Evolutionary conservation across 2,888 invertebrate species (phyloP), one percentile per base, ranked within the genome.

Genomic region (Junonia oenone): DNA sequence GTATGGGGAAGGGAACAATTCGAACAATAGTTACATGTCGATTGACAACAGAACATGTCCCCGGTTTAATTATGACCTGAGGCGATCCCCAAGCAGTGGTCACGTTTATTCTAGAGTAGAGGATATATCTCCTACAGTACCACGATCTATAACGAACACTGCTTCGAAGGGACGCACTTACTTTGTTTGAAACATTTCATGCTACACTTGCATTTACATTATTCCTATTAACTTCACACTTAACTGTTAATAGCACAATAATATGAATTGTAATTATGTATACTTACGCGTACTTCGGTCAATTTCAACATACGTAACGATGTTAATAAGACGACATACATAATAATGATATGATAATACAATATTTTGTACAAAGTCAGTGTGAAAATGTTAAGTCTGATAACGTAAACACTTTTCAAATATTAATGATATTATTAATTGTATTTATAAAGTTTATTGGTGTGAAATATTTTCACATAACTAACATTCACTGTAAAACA

Each of bases 11-110:
- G 92, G 92, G 68, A 91, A 93, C 72, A 91, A 92, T 75, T 87
- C 92, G 71, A 93, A 93, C 81, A 93, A 93, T 81, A 93, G 93
- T 86, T 93, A 93, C 83, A 92, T 93, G 81, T 93, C 93, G 63
- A 93, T 93, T 68, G 93, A 93, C 74, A 88, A 89, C 76, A 85
- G 85, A 72, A 80, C 81, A 74, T 89, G 89, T 83, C 81, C 89
- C 72, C 88, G 90, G 75, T 88, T 89, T 89, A 90, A 90, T 90
- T 89, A 89, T 84, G 90, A 90, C 88, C 82, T 89, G 68, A 76
- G 88, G 88, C 81, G 86, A 58, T 88, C 90, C 72, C 90, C 90
- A 64, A 84, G 83, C 74, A 88, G 78, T 71, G 89, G 90, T 81
- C 90, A 90, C 81, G 88, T 89, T 68, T 90, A 90, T 76, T 90